These are phyloP conservation scores for Syngnathus typhle DNA, from an alignment of 2,113 vertebrate genomes.

Conservation along the genomic window DNA sequence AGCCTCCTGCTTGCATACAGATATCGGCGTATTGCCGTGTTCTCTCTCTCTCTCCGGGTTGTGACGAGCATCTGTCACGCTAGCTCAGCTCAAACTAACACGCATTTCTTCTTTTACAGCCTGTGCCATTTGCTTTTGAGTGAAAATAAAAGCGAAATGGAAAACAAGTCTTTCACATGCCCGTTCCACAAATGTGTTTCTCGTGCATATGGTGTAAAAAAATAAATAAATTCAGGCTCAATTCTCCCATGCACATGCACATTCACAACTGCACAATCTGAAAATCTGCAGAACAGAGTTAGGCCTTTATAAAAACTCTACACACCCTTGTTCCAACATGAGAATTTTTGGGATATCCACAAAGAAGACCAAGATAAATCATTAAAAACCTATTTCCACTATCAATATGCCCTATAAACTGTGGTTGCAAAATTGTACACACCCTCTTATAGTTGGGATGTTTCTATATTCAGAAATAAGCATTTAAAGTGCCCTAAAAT, in stretches of 20 bases:
- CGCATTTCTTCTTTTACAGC: background rate
- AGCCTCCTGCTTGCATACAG: conserved; percentile 36
- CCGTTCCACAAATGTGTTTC: conserved; percentile 49
- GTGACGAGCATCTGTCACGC: conserved; percentile 35
- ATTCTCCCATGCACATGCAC: conserved; percentile 64
- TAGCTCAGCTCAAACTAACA: conserved; percentile 19
- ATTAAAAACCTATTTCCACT: too few relatives aligned
- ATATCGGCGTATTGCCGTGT: conserved; percentile 35
- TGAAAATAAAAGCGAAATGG: background rate
- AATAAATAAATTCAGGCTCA: conserved; percentile 8
- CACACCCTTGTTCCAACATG: background rate
- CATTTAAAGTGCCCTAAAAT: too few relatives aligned
- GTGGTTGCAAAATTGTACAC: too few relatives aligned
- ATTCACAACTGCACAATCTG: conserved; percentile 25
- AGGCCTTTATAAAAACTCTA: conserved; percentile 13
- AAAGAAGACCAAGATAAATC: too few relatives aligned
- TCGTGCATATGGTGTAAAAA: conserved; percentile 32
- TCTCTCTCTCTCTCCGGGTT: conserved; percentile 23
- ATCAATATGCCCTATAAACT: too few relatives aligned
- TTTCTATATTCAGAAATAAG: too few relatives aligned
- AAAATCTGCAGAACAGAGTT: conserved; percentile 39
- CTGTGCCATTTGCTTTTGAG: conserved; percentile 1
- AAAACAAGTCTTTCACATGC: conserved; percentile 34
- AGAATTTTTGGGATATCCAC: too few relatives aligned
- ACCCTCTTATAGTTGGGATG: too few relatives aligned